These are phyloP conservation scores for Lepas anatifera DNA, from an alignment of 2,888 invertebrate genomes.

Conservation along the genomic window DNA sequence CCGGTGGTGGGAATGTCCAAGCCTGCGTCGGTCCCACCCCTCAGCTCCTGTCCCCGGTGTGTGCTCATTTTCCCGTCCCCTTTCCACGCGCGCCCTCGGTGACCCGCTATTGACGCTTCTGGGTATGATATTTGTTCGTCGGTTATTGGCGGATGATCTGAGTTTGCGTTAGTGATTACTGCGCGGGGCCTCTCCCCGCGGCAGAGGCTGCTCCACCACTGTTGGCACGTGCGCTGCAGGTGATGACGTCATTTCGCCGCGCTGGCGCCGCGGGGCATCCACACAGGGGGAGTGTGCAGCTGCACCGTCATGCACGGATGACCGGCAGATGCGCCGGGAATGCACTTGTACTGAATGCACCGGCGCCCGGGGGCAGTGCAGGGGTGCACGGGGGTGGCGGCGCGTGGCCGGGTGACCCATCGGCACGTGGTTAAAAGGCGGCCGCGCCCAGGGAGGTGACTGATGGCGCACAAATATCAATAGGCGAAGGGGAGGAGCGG, in stretches of 20 bases:
- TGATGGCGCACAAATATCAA: not conserved
- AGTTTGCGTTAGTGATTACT: constrained; percentile 9
- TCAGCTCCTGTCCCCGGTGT: not conserved
- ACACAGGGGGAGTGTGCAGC: not conserved
- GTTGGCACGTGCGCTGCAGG: not conserved
- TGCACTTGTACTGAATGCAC: not conserved
- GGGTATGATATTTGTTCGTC: constrained; percentile 11
- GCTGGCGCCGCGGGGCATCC: not conserved
- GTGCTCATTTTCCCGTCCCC: too few species aligned
- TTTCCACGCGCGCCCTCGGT: not conserved
- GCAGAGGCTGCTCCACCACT: not conserved
- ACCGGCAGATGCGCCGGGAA: not conserved
- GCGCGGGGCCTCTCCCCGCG: not conserved
- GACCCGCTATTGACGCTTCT: constrained; percentile 5
- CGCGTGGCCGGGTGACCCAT: not conserved
- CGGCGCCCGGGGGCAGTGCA: not conserved
- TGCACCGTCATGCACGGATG: not conserved
- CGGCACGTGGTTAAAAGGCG: not conserved
- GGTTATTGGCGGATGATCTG: constrained; percentile 12
- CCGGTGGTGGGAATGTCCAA: too few species aligned
- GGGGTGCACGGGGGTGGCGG: not conserved
- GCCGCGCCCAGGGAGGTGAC: not conserved
- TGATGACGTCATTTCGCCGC: not conserved
- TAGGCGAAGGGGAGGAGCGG: not conserved
- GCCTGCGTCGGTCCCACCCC: not conserved